Evolutionary conservation across 2,888 invertebrate species (phyloP).

Genomic region (Trichacis sp.): DNA sequence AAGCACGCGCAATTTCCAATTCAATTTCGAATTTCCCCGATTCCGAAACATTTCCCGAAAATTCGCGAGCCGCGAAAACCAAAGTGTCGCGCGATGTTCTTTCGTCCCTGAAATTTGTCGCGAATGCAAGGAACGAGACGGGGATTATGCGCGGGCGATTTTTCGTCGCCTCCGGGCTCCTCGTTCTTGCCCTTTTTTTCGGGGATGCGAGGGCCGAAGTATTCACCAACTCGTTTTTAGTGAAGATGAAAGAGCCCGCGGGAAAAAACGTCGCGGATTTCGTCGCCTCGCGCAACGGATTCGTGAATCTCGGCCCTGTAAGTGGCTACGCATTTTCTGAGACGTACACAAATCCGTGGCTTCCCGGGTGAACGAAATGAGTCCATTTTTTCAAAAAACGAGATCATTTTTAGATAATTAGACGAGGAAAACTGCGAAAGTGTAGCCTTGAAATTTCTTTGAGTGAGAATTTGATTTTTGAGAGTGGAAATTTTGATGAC

Average conservation of each 20-base stretch:
- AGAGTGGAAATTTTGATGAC: too few relatives aligned
- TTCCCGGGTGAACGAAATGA: too few relatives aligned
- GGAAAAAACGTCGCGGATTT: constrained; percentile 81
- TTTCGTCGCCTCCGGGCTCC: constrained; percentile 27
- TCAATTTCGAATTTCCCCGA: constrained; percentile 24
- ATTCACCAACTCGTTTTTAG: constrained; percentile 96
- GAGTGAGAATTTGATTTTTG: too few relatives aligned
- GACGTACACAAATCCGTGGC: background rate
- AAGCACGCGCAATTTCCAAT: constrained; percentile 49
- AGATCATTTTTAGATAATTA: too few relatives aligned
- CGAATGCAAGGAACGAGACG: background rate
- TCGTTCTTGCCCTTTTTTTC: constrained; percentile 25
- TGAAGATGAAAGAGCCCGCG: constrained; percentile 85
- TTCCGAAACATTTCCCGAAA: constrained; percentile 13
- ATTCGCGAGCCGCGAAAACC: background rate
- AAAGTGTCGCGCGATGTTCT: background rate
- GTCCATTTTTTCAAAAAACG: too few relatives aligned
- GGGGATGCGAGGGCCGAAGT: constrained; percentile 73
- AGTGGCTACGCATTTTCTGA: constrained; percentile 68
- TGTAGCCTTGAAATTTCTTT: too few relatives aligned
- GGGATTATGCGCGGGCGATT: constrained; percentile 9
- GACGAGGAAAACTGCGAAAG: too few relatives aligned
- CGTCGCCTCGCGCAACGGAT: constrained; percentile 90
- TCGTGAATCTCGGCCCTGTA: constrained; percentile 94
- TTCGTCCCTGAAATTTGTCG: background rate